phyloP scores from a whole-genome alignment of 2,797 vertebrate genomes.

The Characodon lateralis region DNA sequence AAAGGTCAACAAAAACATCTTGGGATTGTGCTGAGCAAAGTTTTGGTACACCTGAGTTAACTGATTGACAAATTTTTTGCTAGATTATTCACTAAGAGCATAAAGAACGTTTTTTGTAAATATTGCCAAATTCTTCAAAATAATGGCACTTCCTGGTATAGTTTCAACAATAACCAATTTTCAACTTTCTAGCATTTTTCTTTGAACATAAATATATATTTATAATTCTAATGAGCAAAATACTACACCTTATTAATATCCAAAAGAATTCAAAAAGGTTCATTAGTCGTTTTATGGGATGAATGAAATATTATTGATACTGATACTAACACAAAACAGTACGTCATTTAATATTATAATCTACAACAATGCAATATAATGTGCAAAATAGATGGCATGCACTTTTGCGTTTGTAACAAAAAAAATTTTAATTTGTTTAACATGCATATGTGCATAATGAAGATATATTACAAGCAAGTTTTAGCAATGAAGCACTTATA shows the following conservation, averaged over 20 bases:
- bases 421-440: no score
- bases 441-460: no score
- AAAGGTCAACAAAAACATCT: background rate
- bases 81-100: background rate
- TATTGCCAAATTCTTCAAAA: background rate
- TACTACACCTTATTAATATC: background rate
- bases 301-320: background rate
- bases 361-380: background rate
- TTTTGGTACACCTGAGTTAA: background rate
- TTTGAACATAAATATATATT: no score
- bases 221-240: background rate
- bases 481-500: no score
- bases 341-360: background rate
- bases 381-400: background rate
- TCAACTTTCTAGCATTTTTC: background rate
- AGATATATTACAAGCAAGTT: no score
- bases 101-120: background rate
- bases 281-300: no score
- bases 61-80: background rate
- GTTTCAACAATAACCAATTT: background rate
- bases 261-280: background rate
- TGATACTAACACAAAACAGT: background rate
- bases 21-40: background rate
- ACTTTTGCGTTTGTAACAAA: no score
- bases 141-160: background rate